These are phyloP conservation scores for Scaptodrosophila lebanonensis DNA, from an alignment of 1,140 invertebrate genomes.

Conservation along the genomic window DNA sequence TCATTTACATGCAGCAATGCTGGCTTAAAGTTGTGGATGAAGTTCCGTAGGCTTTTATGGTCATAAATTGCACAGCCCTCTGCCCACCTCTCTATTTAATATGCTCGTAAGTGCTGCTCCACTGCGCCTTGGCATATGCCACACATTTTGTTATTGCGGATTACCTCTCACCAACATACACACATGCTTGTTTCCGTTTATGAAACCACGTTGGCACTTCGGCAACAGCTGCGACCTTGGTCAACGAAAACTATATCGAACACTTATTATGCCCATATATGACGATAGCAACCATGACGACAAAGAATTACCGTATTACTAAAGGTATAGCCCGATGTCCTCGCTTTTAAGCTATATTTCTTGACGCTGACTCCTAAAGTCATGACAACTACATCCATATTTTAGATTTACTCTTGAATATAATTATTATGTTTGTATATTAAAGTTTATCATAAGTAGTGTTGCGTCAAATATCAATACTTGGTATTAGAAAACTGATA, in stretches of 20 bases:
- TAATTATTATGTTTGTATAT: too few relatives aligned
- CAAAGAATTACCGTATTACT: slow-evolving; percentile 5
- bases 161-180: too few relatives aligned
- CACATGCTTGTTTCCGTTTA: too few relatives aligned
- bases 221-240: slow-evolving; percentile 31
- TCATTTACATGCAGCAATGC: slow-evolving; percentile 3
- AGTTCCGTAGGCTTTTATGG: slow-evolving; percentile 2
- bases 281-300: slow-evolving; percentile 45
- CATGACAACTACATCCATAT: too few relatives aligned
- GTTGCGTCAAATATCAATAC: too few relatives aligned
- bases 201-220: slow-evolving; percentile 8
- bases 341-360: slow-evolving; percentile 51
- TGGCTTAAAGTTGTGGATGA: slow-evolving; percentile 8
- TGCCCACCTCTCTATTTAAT: too few relatives aligned
- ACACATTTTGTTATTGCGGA: too few relatives aligned
- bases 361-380: slow-evolving; percentile 60
- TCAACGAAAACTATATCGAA: slow-evolving; percentile 46
- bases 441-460: too few relatives aligned
- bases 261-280: slow-evolving; percentile 66
- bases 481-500: too few relatives aligned
- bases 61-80: too few relatives aligned
- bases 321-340: slow-evolving; percentile 20
- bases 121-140: slow-evolving; percentile 12
- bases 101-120: slow-evolving; percentile 21
- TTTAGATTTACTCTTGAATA: too few relatives aligned